Evolutionary conservation across 2,797 vertebrate species (phyloP).

Genomic region (Numenius phaeopus): DNA sequence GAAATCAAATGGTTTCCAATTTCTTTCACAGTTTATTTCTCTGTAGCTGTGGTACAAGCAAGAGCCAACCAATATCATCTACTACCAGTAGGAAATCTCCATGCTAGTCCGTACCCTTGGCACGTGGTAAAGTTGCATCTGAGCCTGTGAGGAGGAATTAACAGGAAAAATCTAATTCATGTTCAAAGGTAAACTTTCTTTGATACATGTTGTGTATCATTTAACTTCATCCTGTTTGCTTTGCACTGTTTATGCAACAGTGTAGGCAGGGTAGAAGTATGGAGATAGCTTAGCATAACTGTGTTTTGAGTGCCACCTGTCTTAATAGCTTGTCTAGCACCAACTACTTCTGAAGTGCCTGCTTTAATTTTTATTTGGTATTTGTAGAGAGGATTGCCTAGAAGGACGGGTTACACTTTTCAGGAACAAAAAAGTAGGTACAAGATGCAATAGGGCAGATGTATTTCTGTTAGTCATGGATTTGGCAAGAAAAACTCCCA

Average conservation of each 20-base stretch:
- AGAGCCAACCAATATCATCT: background rate
- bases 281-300: background rate
- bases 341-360: background rate
- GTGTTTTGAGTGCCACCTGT: background rate
- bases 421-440: background rate
- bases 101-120: background rate
- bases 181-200: constrained; percentile 25
- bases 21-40: constrained; percentile 22
- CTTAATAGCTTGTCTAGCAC: background rate
- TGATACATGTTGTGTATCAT: background rate
- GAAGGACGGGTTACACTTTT: background rate
- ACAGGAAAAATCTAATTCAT: background rate
- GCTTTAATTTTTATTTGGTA: background rate
- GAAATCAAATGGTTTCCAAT: constrained; percentile 2
- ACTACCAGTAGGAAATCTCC: background rate
- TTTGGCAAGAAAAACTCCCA: background rate
- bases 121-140: background rate
- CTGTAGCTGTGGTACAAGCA: constrained; percentile 21
- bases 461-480: background rate
- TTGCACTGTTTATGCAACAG: background rate
- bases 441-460: background rate
- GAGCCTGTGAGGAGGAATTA: background rate
- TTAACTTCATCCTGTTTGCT: background rate
- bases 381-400: background rate
- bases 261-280: background rate